Percentiles rank a stretch among this genome's conserved stretches.
Evolutionary conservation across 53 echinoderm and acorn worm species (phyloP).

Genomic region (Paracentrotus lividus): DNA sequence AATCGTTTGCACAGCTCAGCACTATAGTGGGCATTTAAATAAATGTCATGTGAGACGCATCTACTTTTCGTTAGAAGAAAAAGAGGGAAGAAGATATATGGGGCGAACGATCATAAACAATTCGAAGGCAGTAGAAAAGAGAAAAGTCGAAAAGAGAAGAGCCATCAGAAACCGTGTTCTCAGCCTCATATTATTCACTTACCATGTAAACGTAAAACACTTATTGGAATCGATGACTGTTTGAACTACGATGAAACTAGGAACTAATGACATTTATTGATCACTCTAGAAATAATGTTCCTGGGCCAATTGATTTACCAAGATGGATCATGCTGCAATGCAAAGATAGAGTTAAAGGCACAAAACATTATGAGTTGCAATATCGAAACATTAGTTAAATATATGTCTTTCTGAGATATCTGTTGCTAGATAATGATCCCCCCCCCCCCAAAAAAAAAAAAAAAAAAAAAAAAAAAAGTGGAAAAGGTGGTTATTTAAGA

Average conservation of each 20-base stretch:
- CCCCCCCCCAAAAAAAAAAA: no score
- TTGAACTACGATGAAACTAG: background rate
- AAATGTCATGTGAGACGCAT: background rate
- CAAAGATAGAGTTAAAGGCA: background rate
- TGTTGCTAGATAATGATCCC: no score
- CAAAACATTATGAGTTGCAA: no score
- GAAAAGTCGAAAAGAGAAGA: background rate
- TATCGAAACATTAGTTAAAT: no score
- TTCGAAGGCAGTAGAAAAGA: background rate
- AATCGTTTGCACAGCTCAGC: background rate
- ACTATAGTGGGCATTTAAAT: background rate
- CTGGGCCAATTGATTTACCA: background rate
- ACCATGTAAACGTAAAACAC: background rate
- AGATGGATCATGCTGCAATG: background rate
- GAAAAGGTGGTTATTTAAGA: no score
- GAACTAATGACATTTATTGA: background rate
- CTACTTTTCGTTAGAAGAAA: no score
- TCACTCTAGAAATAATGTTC: background rate
- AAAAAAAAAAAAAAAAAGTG: no score
- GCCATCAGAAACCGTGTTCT: background rate
- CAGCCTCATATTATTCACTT: background rate
- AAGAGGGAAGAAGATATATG: background rate
- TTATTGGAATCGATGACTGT: background rate
- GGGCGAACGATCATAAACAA: background rate
- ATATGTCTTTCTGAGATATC: no score